Percentiles rank a stretch among this genome's conserved stretches.
These are phyloP conservation scores for Eupithecia pulchellata DNA, from an alignment of 2,888 invertebrate genomes.

Conservation along the genomic window DNA sequence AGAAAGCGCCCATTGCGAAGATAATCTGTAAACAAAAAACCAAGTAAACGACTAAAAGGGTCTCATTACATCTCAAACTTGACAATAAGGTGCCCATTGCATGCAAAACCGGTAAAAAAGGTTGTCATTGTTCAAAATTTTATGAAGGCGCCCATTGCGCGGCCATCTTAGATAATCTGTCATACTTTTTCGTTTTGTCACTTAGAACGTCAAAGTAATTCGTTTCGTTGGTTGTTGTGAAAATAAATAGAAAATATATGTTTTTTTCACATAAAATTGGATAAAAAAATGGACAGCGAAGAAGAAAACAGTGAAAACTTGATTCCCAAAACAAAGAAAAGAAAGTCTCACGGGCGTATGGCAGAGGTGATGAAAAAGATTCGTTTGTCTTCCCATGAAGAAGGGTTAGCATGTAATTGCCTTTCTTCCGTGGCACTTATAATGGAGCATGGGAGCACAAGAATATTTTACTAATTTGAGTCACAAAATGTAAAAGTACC, in stretches of 20 bases:
- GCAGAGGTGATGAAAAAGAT: slow-evolving; percentile 14
- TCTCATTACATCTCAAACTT: slow-evolving; percentile 15
- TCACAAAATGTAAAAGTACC: no score
- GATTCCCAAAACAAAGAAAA: neutral
- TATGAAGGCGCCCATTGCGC: neutral
- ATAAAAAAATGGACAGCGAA: no score
- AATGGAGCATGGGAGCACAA: no score
- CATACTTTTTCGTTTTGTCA: neutral
- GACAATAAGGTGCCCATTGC: slow-evolving; percentile 7
- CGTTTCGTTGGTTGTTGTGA: no score
- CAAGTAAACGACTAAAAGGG: slow-evolving; percentile 1
- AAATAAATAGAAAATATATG: no score
- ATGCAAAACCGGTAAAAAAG: slow-evolving; percentile 5
- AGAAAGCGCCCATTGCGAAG: slow-evolving; percentile 1
- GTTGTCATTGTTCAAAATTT: neutral
- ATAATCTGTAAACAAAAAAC: slow-evolving; percentile 1
- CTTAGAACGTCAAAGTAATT: neutral
- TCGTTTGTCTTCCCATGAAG: slow-evolving; percentile 9
- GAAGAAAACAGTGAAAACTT: no score
- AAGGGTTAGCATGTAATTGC: neutral
- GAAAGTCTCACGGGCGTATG: neutral
- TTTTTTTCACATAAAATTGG: no score
- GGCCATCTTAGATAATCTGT: slow-evolving; percentile 1
- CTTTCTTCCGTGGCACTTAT: neutral
- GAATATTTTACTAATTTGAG: no score